Conservation (phyloP, 2,113 vertebrate genomes). For the Albula goreensis region DNA sequence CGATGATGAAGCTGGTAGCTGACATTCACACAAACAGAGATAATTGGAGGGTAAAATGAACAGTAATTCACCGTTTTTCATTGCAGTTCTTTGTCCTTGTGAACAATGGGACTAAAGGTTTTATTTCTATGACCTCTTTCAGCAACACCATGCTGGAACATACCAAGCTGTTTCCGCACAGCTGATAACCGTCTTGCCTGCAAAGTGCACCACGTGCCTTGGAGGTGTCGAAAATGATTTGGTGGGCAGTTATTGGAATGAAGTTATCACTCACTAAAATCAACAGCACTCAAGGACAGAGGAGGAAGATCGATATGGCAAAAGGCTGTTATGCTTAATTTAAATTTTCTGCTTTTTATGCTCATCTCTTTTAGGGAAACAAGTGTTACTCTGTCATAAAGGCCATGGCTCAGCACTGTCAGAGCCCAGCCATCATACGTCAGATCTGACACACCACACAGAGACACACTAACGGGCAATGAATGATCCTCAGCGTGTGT, state of each 20-base stretch:
- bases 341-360: not conserved
- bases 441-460: not conserved
- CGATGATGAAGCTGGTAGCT: not conserved
- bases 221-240: constrained; percentile 6
- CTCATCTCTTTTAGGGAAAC: not conserved
- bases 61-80: not conserved
- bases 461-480: not conserved
- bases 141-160: constrained; percentile 26
- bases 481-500: not conserved
- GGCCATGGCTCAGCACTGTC: not conserved
- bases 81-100: no score
- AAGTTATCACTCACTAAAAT: constrained; percentile 15
- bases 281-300: not conserved
- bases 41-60: not conserved
- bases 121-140: constrained; percentile 22
- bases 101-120: not conserved
- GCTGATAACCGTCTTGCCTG: constrained; percentile 16
- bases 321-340: not conserved
- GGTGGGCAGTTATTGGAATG: constrained; percentile 10
- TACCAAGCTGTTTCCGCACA: constrained; percentile 3
- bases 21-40: not conserved
- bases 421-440: not conserved
- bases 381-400: not conserved
- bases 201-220: not conserved
- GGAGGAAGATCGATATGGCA: not conserved